Conservation (phyloP, 2,113 vertebrate genomes). For the Lycaon pictus region DNA sequence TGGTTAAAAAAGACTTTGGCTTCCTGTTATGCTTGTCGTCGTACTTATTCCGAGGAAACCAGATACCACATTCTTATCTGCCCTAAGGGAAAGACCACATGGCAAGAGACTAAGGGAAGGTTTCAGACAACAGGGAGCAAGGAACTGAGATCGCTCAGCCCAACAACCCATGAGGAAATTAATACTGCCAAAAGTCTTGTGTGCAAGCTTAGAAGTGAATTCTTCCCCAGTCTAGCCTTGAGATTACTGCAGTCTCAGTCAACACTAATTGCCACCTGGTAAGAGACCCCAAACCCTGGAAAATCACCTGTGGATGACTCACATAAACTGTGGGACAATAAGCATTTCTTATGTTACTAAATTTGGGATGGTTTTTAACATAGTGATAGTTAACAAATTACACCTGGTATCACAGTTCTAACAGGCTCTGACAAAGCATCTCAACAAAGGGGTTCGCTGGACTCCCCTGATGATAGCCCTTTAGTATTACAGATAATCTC, state of each 20-base stretch:
- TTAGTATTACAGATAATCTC: background rate
- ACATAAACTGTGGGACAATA: slow-evolving; percentile 28
- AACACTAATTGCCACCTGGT: background rate
- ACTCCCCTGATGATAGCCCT: background rate
- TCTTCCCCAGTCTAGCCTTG: background rate
- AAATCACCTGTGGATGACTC: background rate
- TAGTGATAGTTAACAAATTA: background rate
- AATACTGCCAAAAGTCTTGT: background rate
- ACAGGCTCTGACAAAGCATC: background rate
- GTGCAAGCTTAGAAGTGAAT: background rate
- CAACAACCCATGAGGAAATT: background rate
- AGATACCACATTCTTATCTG: background rate
- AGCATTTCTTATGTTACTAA: background rate
- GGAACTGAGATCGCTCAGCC: background rate
- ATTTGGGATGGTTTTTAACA: background rate
- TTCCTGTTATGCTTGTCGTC: background rate
- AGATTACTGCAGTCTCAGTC: background rate
- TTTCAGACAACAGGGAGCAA: background rate
- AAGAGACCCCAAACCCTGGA: background rate
- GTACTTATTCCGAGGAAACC: background rate
- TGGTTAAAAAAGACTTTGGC: background rate
- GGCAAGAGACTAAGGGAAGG: background rate
- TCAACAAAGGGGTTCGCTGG: background rate
- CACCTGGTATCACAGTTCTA: background rate
- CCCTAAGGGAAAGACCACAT: background rate